Evolutionary conservation across 2,888 invertebrate species (phyloP).

Genomic region (Hypolimnas misippus): DNA sequence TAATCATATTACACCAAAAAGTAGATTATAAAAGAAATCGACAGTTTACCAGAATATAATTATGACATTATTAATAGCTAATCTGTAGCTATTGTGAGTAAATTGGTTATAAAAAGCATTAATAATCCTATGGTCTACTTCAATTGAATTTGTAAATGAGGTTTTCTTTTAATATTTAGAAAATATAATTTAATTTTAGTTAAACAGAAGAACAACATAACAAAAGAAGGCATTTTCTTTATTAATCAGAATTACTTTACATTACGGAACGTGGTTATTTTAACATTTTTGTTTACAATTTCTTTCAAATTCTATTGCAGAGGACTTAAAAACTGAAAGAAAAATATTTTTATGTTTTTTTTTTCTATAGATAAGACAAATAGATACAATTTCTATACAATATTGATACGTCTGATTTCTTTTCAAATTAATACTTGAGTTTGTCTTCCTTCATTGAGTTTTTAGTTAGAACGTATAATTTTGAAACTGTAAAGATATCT

Average conservation of each 20-base stretch:
- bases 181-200: too few species aligned
- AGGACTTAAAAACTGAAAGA: too few species aligned
- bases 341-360: neutral
- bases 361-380: neutral
- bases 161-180: too few species aligned
- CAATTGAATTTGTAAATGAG: too few species aligned
- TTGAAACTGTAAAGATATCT: neutral
- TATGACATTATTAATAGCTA: neutral
- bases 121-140: too few species aligned
- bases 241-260: too few species aligned
- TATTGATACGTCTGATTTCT: neutral
- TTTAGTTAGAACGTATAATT: neutral
- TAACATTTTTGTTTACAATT: too few species aligned
- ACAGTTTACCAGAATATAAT: neutral
- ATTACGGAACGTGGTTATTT: too few species aligned
- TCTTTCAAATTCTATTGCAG: too few species aligned
- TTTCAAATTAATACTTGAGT: neutral
- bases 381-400: neutral
- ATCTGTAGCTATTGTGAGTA: neutral
- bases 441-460: neutral
- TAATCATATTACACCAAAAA: slow-evolving; percentile 23
- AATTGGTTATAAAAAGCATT: neutral
- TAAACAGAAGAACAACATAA: too few species aligned
- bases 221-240: too few species aligned
- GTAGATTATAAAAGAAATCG: slow-evolving; percentile 20